Conservation (phyloP, 1,140 invertebrate genomes). For the Sitodiplosis mosellana region DNA sequence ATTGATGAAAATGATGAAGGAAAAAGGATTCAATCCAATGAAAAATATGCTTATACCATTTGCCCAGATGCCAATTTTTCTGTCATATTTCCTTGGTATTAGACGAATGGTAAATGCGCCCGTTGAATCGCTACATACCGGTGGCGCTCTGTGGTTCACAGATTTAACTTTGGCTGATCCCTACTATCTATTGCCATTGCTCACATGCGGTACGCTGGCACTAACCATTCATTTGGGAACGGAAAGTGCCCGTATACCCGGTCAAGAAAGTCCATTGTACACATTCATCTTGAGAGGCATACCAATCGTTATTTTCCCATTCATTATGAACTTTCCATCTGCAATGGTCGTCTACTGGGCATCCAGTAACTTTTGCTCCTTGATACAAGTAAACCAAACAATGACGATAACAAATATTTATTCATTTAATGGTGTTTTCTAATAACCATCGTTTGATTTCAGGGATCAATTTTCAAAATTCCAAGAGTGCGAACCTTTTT, state of each 20-base stretch:
- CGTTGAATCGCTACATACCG: constrained; percentile 68
- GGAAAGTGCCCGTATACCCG: constrained; percentile 45
- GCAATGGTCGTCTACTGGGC: constrained; percentile 84
- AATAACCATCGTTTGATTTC: no score
- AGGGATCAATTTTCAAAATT: constrained; percentile 53
- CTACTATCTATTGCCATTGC: constrained; percentile 67
- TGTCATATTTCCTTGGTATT: constrained; percentile 77
- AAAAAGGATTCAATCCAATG: constrained; percentile 59
- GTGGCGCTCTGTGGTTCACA: constrained; percentile 84
- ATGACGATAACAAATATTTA: neutral
- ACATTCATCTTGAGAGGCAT: constrained; percentile 51
- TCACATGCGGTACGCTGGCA: constrained; percentile 63
- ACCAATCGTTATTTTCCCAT: constrained; percentile 67
- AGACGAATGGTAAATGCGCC: constrained; percentile 67
- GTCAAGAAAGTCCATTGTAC: constrained; percentile 44
- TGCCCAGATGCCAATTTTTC: constrained; percentile 72
- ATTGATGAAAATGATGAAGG: constrained; percentile 60
- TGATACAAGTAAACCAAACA: constrained; percentile 37
- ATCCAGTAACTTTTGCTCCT: constrained; percentile 72
- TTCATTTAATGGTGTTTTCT: neutral
- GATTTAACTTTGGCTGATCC: constrained; percentile 85
- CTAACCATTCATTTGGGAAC: constrained; percentile 69
- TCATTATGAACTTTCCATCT: constrained; percentile 75
- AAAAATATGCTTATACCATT: constrained; percentile 66
- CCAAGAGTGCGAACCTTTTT: constrained; percentile 54